These are phyloP conservation scores for Crenuchus spilurus DNA, from an alignment of 2,797 vertebrate genomes.

Conservation along the genomic window DNA sequence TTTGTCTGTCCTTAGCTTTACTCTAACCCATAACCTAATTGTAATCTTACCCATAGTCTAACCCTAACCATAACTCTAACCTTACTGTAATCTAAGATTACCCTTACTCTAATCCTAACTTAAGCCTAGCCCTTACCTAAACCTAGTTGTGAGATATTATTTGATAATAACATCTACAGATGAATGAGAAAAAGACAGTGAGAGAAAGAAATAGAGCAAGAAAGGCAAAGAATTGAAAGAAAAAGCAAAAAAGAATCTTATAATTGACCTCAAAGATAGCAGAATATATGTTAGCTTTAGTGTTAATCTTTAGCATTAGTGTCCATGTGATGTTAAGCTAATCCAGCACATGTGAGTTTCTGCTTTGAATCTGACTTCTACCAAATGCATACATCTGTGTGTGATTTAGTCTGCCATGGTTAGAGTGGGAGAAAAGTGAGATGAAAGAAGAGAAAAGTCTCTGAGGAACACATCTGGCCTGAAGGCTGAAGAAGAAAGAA, in stretches of 20 bases:
- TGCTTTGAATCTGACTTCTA: constrained; percentile 24
- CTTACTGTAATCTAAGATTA: no score
- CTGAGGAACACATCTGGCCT: background rate
- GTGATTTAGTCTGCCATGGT: background rate
- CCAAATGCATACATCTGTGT: background rate
- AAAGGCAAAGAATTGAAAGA: background rate
- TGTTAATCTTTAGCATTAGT: background rate
- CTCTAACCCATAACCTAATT: no score
- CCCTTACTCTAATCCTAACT: no score
- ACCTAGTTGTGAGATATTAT: no score
- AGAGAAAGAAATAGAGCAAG: background rate
- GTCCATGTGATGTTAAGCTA: constrained; percentile 14
- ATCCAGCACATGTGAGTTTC: background rate
- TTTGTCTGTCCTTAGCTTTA: no score
- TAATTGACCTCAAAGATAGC: no score
- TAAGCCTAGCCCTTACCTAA: no score
- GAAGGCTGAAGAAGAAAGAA: background rate
- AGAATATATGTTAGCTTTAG: constrained; percentile 31
- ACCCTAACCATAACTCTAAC: no score
- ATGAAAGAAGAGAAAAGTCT: constrained; percentile 7
- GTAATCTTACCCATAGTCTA: no score
- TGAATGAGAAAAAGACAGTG: no score
- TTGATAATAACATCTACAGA: no score
- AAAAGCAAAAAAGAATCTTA: constrained; percentile 6
- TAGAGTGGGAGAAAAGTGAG: background rate